phyloP scores from a whole-genome alignment of 2,888 invertebrate genomes.

The Cryptus viduatorius region DNA sequence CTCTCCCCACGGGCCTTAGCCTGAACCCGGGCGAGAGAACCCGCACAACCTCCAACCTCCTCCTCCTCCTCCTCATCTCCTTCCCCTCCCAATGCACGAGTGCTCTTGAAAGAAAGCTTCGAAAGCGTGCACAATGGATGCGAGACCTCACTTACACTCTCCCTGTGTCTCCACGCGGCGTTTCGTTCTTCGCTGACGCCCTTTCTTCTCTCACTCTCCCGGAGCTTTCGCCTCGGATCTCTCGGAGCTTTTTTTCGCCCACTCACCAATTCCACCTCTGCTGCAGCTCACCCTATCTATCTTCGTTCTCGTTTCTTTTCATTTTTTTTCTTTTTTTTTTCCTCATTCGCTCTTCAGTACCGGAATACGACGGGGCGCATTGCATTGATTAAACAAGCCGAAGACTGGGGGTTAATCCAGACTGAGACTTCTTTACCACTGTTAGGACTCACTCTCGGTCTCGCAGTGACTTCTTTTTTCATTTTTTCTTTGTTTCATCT shows the following conservation, averaged over 20 bases:
- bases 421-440: conserved; percentile 39
- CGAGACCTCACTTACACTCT: conserved; percentile 51
- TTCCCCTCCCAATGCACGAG: conserved; percentile 40
- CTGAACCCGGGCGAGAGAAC: conserved; percentile 24
- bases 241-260: conserved; percentile 23
- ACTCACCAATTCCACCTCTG: conserved; percentile 53
- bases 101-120: conserved; percentile 59
- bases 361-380: conserved; percentile 29
- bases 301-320: conserved; percentile 41
- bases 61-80: neutral
- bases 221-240: neutral
- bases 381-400: conserved; percentile 62
- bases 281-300: conserved; percentile 38
- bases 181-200: conserved; percentile 26
- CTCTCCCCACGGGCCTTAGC: conserved; percentile 17
- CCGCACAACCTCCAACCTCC: conserved; percentile 32
- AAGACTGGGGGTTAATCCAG: conserved; percentile 51
- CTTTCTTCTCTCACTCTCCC: conserved; percentile 19
- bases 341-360: conserved; percentile 48
- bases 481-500: neutral
- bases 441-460: conserved; percentile 7
- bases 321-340: conserved; percentile 44
- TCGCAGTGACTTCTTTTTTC: neutral
- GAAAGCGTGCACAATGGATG: conserved; percentile 53
- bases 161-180: conserved; percentile 17